Conservation (phyloP, 2,888 invertebrate species). For the Oligia fasciuncula region DNA sequence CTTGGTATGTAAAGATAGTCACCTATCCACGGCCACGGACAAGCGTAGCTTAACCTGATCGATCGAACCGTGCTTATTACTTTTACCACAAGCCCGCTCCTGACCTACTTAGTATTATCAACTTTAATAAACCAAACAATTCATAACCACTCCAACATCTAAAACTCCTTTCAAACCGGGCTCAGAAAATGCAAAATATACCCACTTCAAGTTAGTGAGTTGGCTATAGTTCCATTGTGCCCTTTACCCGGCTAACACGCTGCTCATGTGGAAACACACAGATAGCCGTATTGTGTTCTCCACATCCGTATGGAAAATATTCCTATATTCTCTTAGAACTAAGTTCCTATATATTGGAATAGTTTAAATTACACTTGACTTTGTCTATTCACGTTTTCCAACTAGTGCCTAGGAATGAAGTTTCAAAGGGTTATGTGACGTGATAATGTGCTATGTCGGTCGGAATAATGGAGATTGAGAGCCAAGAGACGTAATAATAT, state of each 20-base stretch:
- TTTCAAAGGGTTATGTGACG: slow-evolving; percentile 16
- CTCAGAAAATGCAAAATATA: slow-evolving; percentile 33
- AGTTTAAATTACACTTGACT: slow-evolving; percentile 37
- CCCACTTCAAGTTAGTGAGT: slow-evolving; percentile 20
- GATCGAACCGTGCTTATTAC: background rate
- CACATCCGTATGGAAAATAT: slow-evolving; percentile 43
- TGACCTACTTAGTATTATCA: background rate
- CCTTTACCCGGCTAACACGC: slow-evolving; percentile 38
- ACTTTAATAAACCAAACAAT: slow-evolving; percentile 9
- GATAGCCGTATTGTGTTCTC: slow-evolving; percentile 45
- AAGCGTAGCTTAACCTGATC: background rate
- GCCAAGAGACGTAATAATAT: background rate
- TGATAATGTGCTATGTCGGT: background rate
- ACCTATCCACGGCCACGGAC: background rate
- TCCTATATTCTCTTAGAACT: slow-evolving; percentile 33
- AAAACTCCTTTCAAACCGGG: slow-evolving; percentile 7
- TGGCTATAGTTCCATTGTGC: slow-evolving; percentile 43
- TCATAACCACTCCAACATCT: background rate
- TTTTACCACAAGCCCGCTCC: background rate
- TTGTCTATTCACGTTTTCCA: slow-evolving; percentile 8
- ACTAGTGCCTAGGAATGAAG: background rate
- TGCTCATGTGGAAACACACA: slow-evolving; percentile 49
- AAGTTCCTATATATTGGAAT: slow-evolving; percentile 36
- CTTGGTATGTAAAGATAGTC: background rate
- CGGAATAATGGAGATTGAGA: background rate